Percentiles rank a stretch among this genome's conserved stretches.
These are phyloP conservation scores for Forficula auricularia DNA, from an alignment of 1,140 invertebrate species.

Conservation along the genomic window DNA sequence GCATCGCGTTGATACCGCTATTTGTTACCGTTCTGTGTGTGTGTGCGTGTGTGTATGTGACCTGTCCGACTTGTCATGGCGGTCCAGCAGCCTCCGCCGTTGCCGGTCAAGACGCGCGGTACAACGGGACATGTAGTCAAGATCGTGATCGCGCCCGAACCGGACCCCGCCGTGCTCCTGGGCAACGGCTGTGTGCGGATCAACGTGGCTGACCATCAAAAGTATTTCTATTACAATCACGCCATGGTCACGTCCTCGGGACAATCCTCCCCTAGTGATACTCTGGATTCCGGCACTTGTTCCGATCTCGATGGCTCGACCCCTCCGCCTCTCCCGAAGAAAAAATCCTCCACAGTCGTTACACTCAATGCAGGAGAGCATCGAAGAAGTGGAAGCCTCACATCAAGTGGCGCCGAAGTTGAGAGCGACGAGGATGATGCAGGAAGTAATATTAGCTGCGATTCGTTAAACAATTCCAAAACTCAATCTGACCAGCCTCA, in stretches of 20 bases:
- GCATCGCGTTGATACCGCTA: too few relatives aligned
- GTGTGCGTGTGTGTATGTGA: too few relatives aligned
- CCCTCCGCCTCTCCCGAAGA: slow-evolving; percentile 48
- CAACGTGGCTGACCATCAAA: slow-evolving; percentile 3
- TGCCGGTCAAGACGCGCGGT: slow-evolving; percentile 14
- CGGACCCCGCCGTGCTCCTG: neutral
- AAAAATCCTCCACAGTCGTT: slow-evolving; percentile 29
- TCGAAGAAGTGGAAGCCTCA: slow-evolving; percentile 31
- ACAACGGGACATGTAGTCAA: slow-evolving; percentile 38
- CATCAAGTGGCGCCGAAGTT: slow-evolving; percentile 34
- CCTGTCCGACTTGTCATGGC: too few relatives aligned
- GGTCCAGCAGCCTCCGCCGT: slow-evolving; percentile 11
- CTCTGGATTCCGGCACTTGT: slow-evolving; percentile 62
- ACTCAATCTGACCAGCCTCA: too few relatives aligned
- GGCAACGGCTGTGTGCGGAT: slow-evolving; percentile 8
- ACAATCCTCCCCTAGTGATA: slow-evolving; percentile 59
- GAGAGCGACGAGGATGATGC: slow-evolving; percentile 42
- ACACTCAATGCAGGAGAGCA: slow-evolving; percentile 29
- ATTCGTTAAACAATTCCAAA: slow-evolving; percentile 35
- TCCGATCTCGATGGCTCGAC: slow-evolving; percentile 55
- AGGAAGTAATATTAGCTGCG: slow-evolving; percentile 50
- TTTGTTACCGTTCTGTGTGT: too few relatives aligned
- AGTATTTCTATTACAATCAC: slow-evolving; percentile 2
- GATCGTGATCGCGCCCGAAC: slow-evolving; percentile 41
- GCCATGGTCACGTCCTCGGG: slow-evolving; percentile 30